Evolutionary conservation across 1,140 invertebrate genomes (phyloP).

Genomic region (Anastatus disparis): DNA sequence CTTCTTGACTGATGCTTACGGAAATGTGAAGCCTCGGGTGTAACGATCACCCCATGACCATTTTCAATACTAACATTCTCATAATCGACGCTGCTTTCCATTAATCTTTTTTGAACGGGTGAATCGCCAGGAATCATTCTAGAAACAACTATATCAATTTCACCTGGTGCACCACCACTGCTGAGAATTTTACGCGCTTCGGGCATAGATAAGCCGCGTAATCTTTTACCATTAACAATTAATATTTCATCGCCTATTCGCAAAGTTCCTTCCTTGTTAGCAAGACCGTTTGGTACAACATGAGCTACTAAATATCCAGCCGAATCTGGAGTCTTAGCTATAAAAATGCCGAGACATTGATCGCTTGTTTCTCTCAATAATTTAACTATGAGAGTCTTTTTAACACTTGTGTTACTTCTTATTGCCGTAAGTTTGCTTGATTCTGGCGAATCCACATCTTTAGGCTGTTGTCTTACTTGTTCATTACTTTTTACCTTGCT

Average conservation of each 20-base stretch:
- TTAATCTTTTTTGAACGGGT: conserved; percentile 63
- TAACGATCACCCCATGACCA: conserved; percentile 62
- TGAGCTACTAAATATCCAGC: conserved; percentile 86
- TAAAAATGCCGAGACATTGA: conserved; percentile 85
- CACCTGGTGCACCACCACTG: conserved; percentile 69
- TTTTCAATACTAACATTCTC: conserved; percentile 72
- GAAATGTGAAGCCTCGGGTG: conserved; percentile 61
- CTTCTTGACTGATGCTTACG: conserved; percentile 57
- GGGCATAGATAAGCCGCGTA: conserved; percentile 79
- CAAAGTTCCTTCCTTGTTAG: conserved; percentile 80
- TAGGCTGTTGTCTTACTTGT: too few relatives aligned
- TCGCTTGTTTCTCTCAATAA: conserved; percentile 73
- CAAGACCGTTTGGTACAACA: conserved; percentile 81
- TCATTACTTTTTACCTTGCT: too few relatives aligned
- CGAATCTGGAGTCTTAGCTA: conserved; percentile 80
- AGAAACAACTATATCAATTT: conserved; percentile 81
- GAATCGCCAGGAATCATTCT: conserved; percentile 50
- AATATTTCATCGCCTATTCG: conserved; percentile 84
- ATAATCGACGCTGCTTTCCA: conserved; percentile 77
- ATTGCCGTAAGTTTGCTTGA: conserved; percentile 42
- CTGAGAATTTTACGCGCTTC: conserved; percentile 80
- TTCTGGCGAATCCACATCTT: too few relatives aligned
- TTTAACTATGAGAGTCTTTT: conserved; percentile 73
- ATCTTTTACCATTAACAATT: conserved; percentile 81
- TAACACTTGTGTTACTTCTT: conserved; percentile 62